Conservation (phyloP, 2,797 vertebrate species). For the Gambusia yucatana region DNA sequence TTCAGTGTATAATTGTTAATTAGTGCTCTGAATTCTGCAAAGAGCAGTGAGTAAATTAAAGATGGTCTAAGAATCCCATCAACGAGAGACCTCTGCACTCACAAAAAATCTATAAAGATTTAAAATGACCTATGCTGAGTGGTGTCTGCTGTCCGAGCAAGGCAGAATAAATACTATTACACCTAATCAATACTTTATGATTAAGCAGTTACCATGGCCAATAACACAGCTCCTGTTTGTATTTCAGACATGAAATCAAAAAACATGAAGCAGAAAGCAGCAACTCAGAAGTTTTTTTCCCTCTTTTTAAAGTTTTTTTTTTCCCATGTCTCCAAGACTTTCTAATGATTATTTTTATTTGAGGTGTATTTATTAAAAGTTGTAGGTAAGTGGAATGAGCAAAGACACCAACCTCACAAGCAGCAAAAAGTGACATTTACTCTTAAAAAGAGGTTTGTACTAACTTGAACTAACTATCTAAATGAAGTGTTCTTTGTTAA, state of each 20-base stretch:
- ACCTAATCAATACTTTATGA: conserved; percentile 52
- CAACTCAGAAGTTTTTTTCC: neutral
- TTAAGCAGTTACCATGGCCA: conserved; percentile 19
- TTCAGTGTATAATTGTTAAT: conserved; percentile 56
- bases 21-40: conserved; percentile 38
- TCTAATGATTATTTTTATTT: conserved; percentile 17
- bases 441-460: conserved; percentile 28
- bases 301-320: neutral
- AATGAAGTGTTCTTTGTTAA: conserved; percentile 30
- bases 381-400: conserved; percentile 6
- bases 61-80: conserved; percentile 37
- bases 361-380: conserved; percentile 8
- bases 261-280: conserved; percentile 3
- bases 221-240: conserved; percentile 8
- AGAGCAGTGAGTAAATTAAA: conserved; percentile 32
- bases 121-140: conserved; percentile 59
- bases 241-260: conserved; percentile 1
- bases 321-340: conserved; percentile 8
- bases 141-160: conserved; percentile 30
- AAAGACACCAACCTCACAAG: conserved; percentile 19
- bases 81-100: conserved; percentile 49
- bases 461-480: conserved; percentile 23
- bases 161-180: conserved; percentile 43
- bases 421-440: conserved; percentile 29
- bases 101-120: conserved; percentile 30